These are phyloP conservation scores for Hippopotamyrus pictus DNA, from an alignment of 2,797 vertebrate genomes.

Conservation along the genomic window DNA sequence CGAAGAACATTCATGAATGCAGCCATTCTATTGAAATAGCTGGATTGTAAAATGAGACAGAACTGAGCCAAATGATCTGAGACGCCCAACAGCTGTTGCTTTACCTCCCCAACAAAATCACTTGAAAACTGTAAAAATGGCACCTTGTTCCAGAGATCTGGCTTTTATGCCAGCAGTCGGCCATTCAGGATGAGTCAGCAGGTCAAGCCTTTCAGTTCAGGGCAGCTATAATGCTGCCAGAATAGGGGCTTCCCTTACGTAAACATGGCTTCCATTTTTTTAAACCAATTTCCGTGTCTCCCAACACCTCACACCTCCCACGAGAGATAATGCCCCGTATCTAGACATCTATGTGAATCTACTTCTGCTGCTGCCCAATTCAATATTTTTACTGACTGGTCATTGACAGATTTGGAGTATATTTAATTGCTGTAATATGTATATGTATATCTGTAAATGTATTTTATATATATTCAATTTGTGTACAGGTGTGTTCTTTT, in stretches of 20 bases:
- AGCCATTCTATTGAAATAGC: background rate
- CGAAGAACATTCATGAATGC: background rate
- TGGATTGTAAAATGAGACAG: background rate
- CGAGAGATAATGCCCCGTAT: conserved; percentile 49
- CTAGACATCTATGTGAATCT: conserved; percentile 41
- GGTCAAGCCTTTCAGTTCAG: background rate
- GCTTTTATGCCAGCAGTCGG: background rate
- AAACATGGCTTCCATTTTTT: background rate
- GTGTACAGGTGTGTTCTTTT: conserved; percentile 63
- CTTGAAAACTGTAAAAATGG: background rate
- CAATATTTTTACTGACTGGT: conserved; percentile 60
- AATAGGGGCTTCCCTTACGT: background rate
- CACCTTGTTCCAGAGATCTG: background rate
- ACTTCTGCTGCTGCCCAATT: conserved; percentile 44
- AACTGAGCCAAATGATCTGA: background rate
- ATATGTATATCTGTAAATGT: conserved; percentile 57
- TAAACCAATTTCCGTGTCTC: background rate
- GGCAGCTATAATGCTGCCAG: background rate
- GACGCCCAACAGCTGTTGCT: background rate
- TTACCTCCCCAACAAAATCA: background rate
- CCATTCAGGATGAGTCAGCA: background rate
- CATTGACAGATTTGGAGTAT: conserved; percentile 36
- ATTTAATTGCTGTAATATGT: conserved; percentile 61
- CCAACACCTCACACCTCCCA: conserved; percentile 11
- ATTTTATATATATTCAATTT: conserved; percentile 60